These are phyloP conservation scores for Hylyphantes graminicola DNA, from an alignment of 1,140 invertebrate genomes.

Conservation along the genomic window DNA sequence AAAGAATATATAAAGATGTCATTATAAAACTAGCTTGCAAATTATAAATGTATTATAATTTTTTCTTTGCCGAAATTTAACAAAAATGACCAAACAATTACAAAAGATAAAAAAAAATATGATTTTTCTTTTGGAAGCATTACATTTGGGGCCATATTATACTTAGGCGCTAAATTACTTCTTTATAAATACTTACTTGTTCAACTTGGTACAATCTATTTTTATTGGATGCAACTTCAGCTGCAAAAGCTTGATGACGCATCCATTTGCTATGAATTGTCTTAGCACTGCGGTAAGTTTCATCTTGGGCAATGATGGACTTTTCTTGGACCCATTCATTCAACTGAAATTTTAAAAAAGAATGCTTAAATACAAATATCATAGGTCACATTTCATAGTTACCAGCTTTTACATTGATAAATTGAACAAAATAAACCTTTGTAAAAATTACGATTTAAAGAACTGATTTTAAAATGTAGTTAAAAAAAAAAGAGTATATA, in stretches of 20 bases:
- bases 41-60: no score
- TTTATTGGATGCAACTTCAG: constrained; percentile 98
- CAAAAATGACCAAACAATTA: neutral
- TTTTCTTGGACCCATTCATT: constrained; percentile 98
- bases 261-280: constrained; percentile 99
- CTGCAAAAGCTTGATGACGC: constrained; percentile 98
- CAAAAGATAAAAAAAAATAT: neutral
- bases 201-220: constrained; percentile 91
- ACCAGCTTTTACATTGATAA: neutral
- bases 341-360: constrained; percentile 66
- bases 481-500: no score
- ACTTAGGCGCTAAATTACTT: neutral
- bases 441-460: no score
- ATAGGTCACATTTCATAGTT: neutral
- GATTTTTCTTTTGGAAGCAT: neutral
- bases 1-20: no score
- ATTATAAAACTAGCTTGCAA: no score
- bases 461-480: no score
- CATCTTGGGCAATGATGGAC: constrained; percentile 97
- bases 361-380: neutral
- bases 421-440: no score
- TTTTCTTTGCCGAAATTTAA: no score
- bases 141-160: neutral
- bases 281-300: constrained; percentile 97
- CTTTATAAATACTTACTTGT: constrained; percentile 69